Conservation (phyloP, 2,113 vertebrate genomes). For the Capreolus pygargus region DNA sequence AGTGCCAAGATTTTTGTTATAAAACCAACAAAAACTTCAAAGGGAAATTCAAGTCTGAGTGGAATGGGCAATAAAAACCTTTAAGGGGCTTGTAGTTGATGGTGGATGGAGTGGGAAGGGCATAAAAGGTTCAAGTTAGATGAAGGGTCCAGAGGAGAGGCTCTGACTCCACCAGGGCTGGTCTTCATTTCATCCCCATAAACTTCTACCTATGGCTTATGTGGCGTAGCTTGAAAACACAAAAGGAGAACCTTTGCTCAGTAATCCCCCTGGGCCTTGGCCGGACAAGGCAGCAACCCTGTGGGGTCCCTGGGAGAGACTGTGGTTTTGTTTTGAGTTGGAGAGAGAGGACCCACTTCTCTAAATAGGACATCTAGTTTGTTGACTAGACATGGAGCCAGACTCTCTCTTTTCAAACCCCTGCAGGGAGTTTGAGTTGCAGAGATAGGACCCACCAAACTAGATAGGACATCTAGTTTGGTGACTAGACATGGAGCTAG, state of each 20-base stretch:
- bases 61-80: neutral
- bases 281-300: neutral
- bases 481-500: neutral
- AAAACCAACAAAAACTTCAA: neutral
- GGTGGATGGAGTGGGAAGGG: fast-evolving
- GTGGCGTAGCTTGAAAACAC: neutral
- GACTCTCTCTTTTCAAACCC: neutral
- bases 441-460: neutral
- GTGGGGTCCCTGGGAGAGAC: neutral
- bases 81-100: neutral
- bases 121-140: neutral
- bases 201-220: neutral
- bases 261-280: neutral
- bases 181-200: neutral
- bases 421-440: neutral
- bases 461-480: neutral
- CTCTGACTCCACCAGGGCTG: neutral
- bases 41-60: neutral
- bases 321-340: neutral
- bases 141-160: neutral
- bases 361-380: neutral
- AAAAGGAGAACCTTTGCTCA: neutral
- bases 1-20: neutral
- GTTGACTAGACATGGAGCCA: neutral
- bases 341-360: neutral